Evolutionary conservation across 1,140 invertebrate genomes (phyloP).

Genomic region (Rhagoletis pomonella): DNA sequence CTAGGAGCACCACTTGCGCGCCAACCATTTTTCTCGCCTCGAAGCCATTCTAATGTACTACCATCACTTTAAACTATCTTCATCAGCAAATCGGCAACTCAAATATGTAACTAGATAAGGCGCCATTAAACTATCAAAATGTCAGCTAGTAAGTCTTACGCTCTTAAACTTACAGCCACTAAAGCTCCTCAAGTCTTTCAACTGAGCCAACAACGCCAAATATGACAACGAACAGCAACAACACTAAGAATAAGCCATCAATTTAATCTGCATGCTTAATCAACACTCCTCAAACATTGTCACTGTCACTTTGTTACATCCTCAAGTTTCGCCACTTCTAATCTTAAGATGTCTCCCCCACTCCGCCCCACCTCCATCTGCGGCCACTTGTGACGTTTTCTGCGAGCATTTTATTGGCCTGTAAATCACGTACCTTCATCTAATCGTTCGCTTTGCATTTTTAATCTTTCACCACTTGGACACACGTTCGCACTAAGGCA

Average conservation of each 20-base stretch:
- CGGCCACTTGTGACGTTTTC: not conserved
- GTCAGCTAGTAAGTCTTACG: not conserved
- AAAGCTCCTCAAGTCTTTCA: not conserved
- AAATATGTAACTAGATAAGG: not conserved
- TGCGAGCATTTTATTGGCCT: slow-evolving; percentile 7
- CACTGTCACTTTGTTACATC: not conserved
- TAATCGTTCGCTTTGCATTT: slow-evolving; percentile 40
- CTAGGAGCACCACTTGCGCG: too few relatives aligned
- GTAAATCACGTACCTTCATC: slow-evolving; percentile 35
- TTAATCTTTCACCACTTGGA: slow-evolving; percentile 48
- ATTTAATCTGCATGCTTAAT: too few relatives aligned
- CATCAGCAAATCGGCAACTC: not conserved
- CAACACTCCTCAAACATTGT: not conserved
- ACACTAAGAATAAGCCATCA: not conserved
- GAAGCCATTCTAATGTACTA: not conserved
- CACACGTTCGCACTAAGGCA: not conserved
- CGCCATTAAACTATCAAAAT: not conserved
- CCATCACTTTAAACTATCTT: not conserved
- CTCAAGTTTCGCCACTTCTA: not conserved
- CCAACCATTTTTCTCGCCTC: not conserved
- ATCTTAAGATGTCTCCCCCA: not conserved
- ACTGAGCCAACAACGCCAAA: not conserved
- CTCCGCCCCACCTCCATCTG: not conserved
- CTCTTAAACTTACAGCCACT: not conserved
- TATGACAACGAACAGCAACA: not conserved